These are phyloP conservation scores for Malurus melanocephalus DNA, from an alignment of 2,113 vertebrate species.

Conservation along the genomic window DNA sequence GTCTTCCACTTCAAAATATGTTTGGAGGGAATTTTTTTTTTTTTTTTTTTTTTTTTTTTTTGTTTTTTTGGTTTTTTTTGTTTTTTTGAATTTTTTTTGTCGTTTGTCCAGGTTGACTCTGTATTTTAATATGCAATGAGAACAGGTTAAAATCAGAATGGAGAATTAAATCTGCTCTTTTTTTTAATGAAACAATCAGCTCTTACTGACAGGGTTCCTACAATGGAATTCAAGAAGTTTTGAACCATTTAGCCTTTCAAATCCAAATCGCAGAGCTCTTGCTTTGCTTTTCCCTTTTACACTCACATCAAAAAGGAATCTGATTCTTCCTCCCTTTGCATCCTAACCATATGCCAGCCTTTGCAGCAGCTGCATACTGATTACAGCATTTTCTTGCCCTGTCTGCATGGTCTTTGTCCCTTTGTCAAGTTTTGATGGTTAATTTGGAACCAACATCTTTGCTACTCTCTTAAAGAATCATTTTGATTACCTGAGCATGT, in stretches of 20 bases:
- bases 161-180: background rate
- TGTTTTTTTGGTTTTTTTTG: background rate
- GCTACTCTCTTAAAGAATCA: background rate
- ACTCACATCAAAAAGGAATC: background rate
- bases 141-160: background rate
- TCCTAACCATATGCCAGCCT: background rate
- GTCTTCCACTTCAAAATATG: background rate
- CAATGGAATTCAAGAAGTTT: background rate
- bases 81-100: too few relatives aligned
- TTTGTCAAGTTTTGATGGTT: background rate
- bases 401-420: background rate
- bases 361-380: background rate
- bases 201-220: background rate
- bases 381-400: background rate
- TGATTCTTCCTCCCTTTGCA: background rate
- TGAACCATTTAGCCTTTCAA: background rate
- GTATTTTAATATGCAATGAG: background rate
- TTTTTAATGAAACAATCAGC: background rate
- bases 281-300: background rate
- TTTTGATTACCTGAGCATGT: background rate
- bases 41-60: background rate
- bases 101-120: background rate
- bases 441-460: background rate
- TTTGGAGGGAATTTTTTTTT: background rate
- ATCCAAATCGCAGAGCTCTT: background rate